Conservation (phyloP, 1,140 invertebrate species). For the Brachionus rotundiformis region DNA sequence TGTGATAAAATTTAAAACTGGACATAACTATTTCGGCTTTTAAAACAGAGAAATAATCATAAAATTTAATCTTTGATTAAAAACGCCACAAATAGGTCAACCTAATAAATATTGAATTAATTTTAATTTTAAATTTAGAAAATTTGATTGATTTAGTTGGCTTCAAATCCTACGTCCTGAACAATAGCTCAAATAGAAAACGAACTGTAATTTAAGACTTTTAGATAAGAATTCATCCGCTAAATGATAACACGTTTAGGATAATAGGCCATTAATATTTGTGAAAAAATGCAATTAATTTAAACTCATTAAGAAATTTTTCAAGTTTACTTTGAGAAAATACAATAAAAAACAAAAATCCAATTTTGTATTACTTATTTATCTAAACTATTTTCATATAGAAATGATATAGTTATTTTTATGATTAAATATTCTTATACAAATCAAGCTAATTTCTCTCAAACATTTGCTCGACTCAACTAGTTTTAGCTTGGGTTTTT, state of each 20-base stretch:
- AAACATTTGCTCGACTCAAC: not conserved
- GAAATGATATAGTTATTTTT: not conserved
- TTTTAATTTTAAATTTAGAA: conserved; percentile 36
- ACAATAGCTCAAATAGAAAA: conserved; percentile 19
- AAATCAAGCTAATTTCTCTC: conserved; percentile 17
- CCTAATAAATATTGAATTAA: conserved; percentile 39
- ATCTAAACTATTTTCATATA: not conserved
- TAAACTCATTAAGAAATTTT: conserved; percentile 27
- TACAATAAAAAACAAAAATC: not conserved
- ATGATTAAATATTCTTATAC: conserved; percentile 5
- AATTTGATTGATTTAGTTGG: conserved; percentile 32
- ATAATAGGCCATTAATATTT: not conserved
- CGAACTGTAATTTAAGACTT: conserved; percentile 17
- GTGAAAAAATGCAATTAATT: conserved; percentile 32
- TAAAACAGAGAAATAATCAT: not conserved
- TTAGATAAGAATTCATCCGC: conserved; percentile 14
- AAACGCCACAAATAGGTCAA: conserved; percentile 29
- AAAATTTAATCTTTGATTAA: not conserved
- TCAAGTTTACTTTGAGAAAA: not conserved
- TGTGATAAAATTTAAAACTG: not conserved
- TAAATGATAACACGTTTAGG: not conserved
- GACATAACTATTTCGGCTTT: not conserved
- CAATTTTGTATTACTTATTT: not conserved
- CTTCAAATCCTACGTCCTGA: not conserved
- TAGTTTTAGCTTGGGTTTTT: conserved; percentile 27